Evolutionary conservation across 1,140 invertebrate genomes (phyloP).

Genomic region (Caenorhabditis latens): DNA sequence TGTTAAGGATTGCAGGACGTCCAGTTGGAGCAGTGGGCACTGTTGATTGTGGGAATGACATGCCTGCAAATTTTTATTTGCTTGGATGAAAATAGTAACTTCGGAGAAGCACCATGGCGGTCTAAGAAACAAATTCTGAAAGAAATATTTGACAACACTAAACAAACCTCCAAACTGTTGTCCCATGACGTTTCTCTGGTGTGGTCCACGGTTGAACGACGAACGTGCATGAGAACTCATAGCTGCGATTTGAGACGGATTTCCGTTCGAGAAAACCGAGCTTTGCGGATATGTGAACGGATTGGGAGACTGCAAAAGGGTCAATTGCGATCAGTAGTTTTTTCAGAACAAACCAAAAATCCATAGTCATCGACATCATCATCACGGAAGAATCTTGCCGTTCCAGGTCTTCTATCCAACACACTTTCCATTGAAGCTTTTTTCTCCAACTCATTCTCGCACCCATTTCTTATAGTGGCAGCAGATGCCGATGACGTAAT

Average conservation of each 20-base stretch:
- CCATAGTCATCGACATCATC: constrained; percentile 21
- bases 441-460: background rate
- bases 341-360: background rate
- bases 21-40: background rate
- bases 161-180: constrained; percentile 7
- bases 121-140: background rate
- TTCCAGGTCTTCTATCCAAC: background rate
- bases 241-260: background rate
- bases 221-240: background rate
- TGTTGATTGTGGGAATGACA: background rate
- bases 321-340: too few relatives aligned
- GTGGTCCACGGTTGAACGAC: background rate
- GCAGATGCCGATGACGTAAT: background rate
- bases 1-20: background rate
- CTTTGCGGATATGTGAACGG: background rate
- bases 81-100: too few relatives aligned
- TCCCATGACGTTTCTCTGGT: background rate
- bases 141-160: background rate
- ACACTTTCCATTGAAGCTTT: background rate
- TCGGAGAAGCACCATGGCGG: background rate
- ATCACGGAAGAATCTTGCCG: background rate
- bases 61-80: background rate
- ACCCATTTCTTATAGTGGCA: background rate
- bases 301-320: constrained; percentile 11
- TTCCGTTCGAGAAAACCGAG: background rate